phyloP scores from a whole-genome alignment of 2,113 vertebrate genomes.

The Peromyscus leucopus region DNA sequence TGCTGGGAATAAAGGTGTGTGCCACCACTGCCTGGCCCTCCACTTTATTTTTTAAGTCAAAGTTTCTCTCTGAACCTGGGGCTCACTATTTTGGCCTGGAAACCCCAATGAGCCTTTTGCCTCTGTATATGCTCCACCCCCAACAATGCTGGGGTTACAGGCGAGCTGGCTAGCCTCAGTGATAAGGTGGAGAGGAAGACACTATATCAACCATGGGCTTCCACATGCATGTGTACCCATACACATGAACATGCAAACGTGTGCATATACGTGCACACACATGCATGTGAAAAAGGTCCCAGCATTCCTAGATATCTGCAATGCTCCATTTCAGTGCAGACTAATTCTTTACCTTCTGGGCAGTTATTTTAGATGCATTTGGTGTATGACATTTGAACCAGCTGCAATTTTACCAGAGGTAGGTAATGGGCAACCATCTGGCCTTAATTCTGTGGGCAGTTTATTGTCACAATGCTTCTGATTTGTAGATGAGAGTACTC shows the following conservation, averaged over 20 bases:
- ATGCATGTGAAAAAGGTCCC: not conserved
- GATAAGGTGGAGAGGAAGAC: not conserved
- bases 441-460: not conserved
- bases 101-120: not conserved
- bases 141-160: too few relatives aligned
- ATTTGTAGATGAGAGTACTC: conserved; percentile 15
- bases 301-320: not conserved
- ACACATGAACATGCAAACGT: too few relatives aligned
- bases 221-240: not conserved
- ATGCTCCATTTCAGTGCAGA: not conserved
- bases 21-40: too few relatives aligned
- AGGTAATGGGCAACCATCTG: not conserved
- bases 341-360: not conserved
- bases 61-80: not conserved
- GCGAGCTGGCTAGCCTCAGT: not conserved
- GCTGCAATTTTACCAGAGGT: conserved; percentile 23
- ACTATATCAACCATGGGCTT: not conserved
- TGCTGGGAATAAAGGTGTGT: too few relatives aligned
- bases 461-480: conserved; percentile 23
- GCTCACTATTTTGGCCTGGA: not conserved
- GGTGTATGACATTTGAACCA: not conserved
- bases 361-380: conserved; percentile 18
- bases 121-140: not conserved
- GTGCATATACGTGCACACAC: too few relatives aligned
- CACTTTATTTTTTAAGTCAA: not conserved